Evolutionary conservation across 1,140 invertebrate genomes (phyloP).

Genomic region (Acyrthosiphon pisum): DNA sequence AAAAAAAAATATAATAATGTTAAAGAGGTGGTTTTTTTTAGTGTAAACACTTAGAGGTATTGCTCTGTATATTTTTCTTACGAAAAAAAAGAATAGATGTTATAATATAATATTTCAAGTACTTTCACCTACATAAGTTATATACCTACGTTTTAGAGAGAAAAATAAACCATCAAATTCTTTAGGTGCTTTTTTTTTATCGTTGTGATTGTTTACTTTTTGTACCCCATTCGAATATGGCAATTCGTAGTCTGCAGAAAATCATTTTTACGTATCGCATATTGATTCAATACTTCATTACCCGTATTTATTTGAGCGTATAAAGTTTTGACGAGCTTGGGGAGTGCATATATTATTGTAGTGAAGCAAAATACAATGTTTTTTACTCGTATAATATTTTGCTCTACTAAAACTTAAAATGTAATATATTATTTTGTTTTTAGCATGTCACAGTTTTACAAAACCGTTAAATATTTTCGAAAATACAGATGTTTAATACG

Average conservation of each 20-base stretch:
- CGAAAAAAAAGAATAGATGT: background rate
- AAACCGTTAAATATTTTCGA: background rate
- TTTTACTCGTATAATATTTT: background rate
- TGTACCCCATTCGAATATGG: background rate
- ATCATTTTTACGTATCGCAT: background rate
- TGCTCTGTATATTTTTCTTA: background rate
- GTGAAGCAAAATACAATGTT: background rate
- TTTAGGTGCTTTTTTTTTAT: background rate
- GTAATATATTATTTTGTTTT: background rate
- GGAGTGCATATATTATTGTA: no score
- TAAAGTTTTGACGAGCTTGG: background rate
- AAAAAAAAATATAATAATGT: no score
- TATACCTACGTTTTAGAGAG: background rate
- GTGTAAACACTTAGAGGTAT: background rate
- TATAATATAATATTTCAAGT: background rate
- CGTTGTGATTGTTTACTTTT: background rate
- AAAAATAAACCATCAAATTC: background rate
- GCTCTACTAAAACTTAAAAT: background rate
- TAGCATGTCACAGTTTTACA: background rate
- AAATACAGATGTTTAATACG: background rate
- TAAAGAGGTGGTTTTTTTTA: background rate
- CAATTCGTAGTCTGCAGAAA: background rate
- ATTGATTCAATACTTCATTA: background rate
- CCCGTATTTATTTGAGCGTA: background rate
- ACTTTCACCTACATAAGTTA: background rate